phyloP scores from a whole-genome alignment of 2,113 vertebrate genomes.

The Eidolon helvum region DNA sequence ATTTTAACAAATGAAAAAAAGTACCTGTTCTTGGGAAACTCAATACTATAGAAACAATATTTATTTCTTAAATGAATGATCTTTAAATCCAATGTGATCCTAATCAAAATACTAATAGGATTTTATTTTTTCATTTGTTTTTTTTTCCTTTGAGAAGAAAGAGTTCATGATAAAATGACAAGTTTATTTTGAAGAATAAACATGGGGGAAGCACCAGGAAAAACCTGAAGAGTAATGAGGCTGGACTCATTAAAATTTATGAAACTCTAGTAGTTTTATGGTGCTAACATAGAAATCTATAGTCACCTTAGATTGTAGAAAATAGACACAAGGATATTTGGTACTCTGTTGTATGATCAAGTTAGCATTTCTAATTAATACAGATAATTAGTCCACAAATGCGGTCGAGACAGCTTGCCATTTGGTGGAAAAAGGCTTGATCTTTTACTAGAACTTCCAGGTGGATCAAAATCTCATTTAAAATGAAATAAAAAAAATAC shows the following conservation, averaged over 20 bases:
- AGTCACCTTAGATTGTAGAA: not conserved
- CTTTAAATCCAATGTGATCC: not conserved
- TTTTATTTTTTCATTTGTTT: not conserved
- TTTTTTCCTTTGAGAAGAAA: not conserved
- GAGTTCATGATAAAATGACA: not conserved
- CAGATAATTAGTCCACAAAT: not conserved
- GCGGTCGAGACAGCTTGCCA: not conserved
- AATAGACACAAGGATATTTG: not conserved
- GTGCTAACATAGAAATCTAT: not conserved
- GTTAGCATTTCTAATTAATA: not conserved
- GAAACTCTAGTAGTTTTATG: not conserved
- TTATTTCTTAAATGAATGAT: constrained; percentile 33
- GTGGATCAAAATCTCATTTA: not conserved
- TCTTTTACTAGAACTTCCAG: not conserved
- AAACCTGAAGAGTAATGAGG: not conserved
- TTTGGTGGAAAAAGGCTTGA: not conserved
- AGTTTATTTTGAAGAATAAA: not conserved
- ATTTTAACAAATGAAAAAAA: not conserved
- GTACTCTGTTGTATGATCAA: not conserved
- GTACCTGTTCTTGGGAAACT: not conserved
- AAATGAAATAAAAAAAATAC: not conserved
- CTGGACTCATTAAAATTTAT: not conserved
- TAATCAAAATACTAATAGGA: not conserved
- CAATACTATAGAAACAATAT: not conserved
- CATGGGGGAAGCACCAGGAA: not conserved